Conservation (phyloP, 2,113 vertebrate species). For the Eulacestoma nigropectus region DNA sequence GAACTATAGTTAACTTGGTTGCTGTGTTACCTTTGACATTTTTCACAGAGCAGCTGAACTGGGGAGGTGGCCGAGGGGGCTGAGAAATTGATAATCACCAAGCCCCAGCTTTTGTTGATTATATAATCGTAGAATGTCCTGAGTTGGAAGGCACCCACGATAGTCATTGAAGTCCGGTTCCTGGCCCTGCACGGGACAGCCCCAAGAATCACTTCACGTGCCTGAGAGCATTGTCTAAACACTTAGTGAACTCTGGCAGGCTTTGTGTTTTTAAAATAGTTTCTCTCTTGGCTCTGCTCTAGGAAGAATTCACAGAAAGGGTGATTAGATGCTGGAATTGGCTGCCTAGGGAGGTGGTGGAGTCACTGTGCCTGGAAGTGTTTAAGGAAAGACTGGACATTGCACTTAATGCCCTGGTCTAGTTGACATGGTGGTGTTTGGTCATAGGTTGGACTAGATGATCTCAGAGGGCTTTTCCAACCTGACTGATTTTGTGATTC, state of each 20-base stretch:
- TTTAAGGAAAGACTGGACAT: background rate
- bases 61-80: fast-evolving
- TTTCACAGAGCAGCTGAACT: background rate
- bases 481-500: background rate
- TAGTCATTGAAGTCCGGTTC: background rate
- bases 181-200: background rate
- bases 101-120: background rate
- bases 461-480: background rate
- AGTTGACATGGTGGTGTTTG: background rate
- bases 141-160: background rate
- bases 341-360: background rate
- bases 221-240: background rate
- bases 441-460: background rate
- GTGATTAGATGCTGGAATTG: background rate
- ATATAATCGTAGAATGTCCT: background rate
- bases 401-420: too few relatives aligned
- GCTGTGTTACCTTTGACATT: background rate
- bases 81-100: background rate
- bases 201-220: background rate
- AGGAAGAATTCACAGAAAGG: background rate
- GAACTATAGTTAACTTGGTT: background rate
- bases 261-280: background rate
- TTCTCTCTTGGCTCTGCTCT: background rate
- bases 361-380: background rate
- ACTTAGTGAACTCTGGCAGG: background rate